Percentiles rank a stretch among this genome's conserved stretches.
These are phyloP conservation scores for Lagocephalus sceleratus DNA, from an alignment of 2,797 vertebrate species.

Conservation along the genomic window DNA sequence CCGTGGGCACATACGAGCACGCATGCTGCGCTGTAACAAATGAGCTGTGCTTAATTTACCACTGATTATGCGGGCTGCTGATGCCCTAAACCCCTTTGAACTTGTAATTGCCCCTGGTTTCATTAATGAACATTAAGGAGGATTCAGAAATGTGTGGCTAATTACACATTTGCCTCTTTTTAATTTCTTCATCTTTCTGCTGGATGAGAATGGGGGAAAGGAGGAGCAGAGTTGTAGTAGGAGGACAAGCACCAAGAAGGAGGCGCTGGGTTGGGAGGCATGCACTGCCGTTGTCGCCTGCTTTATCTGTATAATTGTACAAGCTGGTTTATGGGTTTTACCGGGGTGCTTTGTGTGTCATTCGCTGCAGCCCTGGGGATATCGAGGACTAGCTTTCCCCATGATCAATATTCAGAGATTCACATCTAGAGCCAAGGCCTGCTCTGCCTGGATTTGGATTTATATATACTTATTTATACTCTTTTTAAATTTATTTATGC, in stretches of 20 bases:
- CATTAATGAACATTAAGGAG: conserved; percentile 98
- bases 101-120: conserved; percentile 99
- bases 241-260: conserved; percentile 60
- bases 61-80: conserved; percentile 97
- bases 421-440: conserved; percentile 87
- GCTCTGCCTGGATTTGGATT: conserved; percentile 75
- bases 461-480: conserved; percentile 73
- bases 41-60: conserved; percentile 94
- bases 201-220: conserved; percentile 47
- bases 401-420: conserved; percentile 92
- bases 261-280: conserved; percentile 74
- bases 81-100: conserved; percentile 98
- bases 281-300: conserved; percentile 71
- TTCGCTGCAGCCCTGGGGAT: conserved; percentile 79
- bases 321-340: conserved; percentile 80
- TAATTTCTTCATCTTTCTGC: conserved; percentile 61
- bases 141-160: conserved; percentile 94
- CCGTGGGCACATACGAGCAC: conserved; percentile 28
- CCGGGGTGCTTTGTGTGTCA: conserved; percentile 76
- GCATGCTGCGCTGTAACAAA: conserved; percentile 91
- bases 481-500: conserved; percentile 44
- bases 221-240: conserved; percentile 54
- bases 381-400: conserved; percentile 72
- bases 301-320: conserved; percentile 85
- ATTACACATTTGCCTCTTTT: conserved; percentile 86